Evolutionary conservation across 2,888 invertebrate genomes (phyloP), one percentile per base, ranked within the genome.

Genomic region (Netelia inedita): DNA sequence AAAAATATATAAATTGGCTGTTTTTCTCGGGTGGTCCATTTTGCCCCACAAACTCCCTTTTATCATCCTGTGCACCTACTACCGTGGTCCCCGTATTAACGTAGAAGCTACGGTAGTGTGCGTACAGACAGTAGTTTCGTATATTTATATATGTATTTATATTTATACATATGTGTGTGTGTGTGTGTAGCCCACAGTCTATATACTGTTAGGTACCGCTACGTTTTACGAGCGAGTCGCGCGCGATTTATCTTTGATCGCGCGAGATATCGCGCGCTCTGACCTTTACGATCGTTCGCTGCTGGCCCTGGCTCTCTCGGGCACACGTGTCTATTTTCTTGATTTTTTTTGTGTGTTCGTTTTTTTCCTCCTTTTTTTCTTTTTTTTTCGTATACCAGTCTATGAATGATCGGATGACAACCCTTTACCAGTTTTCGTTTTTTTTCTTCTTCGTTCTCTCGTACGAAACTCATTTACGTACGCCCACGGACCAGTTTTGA

Each of bases 191-290:
- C 74, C 73, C 68, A 66, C 72, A 78, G 55, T 59, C 73, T 66
- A 79, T 81, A 78, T 78, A 85, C 71, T 50, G 79, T 68, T 79
- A 71, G 74, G 65, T 85, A 85, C 85, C 85, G 85, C 79, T 85
- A 85, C 81, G 83, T 87, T 87, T 87, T 82, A 88, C 87, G 87
- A 88, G 82, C 79, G 73, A 69, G 83, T 82, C 76, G 76, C 76
- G 73, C 82, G 59, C 78, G 87, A 88, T 87, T 87, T 85, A 73
- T 88, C 85, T 85, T 82, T 83, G 85, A 87, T 87, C 84, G 83
- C 79, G 74, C 79, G 82, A 85, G 85, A 85, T 87, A 87, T 85
- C 83, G 81, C 79, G 79, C 68, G 79, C 75, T 85, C 75, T 86
- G 86, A 83, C 87, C 85, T 87, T 87, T 87, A 87, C 85, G 76